These are phyloP conservation scores for Drosophila ustulata DNA, from an alignment of 2,888 invertebrate genomes.

Conservation along the genomic window DNA sequence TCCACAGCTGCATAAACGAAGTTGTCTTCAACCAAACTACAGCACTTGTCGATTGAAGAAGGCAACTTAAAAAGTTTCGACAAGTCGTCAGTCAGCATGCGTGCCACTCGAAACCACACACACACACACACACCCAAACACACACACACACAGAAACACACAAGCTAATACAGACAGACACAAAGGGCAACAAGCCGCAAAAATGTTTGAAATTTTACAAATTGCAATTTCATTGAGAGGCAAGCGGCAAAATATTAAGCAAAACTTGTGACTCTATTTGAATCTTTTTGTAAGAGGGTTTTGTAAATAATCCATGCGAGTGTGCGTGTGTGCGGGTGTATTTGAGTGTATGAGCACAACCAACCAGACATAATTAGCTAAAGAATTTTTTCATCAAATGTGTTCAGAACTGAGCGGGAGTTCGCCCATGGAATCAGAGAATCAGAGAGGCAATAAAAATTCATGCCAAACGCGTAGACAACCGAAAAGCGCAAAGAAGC, in stretches of 20 bases:
- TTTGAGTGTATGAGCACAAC: slow-evolving; percentile 57
- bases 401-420: slow-evolving; percentile 44
- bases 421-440: slow-evolving; percentile 4
- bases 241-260: slow-evolving; percentile 59
- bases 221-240: slow-evolving; percentile 72
- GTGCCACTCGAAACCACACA: slow-evolving; percentile 56
- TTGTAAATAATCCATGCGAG: not conserved
- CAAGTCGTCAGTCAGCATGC: slow-evolving; percentile 53
- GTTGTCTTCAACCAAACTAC: slow-evolving; percentile 39
- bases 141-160: slow-evolving; percentile 5
- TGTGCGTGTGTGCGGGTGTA: slow-evolving; percentile 11
- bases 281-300: slow-evolving; percentile 32
- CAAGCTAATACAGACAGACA: slow-evolving; percentile 28
- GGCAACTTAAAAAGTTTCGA: slow-evolving; percentile 61
- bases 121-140: slow-evolving; percentile 16
- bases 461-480: slow-evolving; percentile 49
- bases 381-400: slow-evolving; percentile 80
- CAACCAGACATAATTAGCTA: slow-evolving; percentile 74
- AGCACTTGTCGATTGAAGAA: slow-evolving; percentile 47
- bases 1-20: slow-evolving; percentile 15
- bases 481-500: slow-evolving; percentile 52
- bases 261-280: slow-evolving; percentile 62
- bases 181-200: slow-evolving; percentile 71
- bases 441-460: slow-evolving; percentile 50
- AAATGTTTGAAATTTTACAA: slow-evolving; percentile 74